Evolutionary conservation across 2,888 invertebrate genomes (phyloP).

Genomic region (Euproctis similis): DNA sequence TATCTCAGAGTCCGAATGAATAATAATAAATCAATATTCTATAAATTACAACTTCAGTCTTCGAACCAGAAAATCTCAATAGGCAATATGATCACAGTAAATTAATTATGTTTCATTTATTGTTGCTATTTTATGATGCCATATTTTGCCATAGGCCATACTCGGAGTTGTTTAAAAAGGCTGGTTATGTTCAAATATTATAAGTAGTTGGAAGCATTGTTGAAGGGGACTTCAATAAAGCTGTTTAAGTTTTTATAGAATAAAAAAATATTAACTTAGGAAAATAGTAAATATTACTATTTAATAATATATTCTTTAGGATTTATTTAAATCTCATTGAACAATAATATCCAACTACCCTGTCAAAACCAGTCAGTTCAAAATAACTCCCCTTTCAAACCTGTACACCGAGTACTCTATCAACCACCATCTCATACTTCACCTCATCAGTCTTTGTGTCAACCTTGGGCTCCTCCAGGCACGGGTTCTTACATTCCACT

Average conservation of each 20-base stretch:
- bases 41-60: constrained; percentile 61
- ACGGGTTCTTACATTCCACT: constrained; percentile 59
- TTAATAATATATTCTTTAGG: not conserved
- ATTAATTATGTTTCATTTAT: constrained; percentile 28
- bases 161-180: too few relatives aligned
- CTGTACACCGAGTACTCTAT: constrained; percentile 89
- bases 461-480: constrained; percentile 37
- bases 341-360: constrained; percentile 6
- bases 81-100: constrained; percentile 67
- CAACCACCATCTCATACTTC: constrained; percentile 88
- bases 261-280: too few relatives aligned
- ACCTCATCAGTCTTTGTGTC: constrained; percentile 70
- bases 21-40: constrained; percentile 32
- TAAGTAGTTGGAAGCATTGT: too few relatives aligned
- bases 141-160: constrained; percentile 37
- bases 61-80: constrained; percentile 70
- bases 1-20: constrained; percentile 39
- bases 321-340: too few relatives aligned
- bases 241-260: too few relatives aligned
- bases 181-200: too few relatives aligned
- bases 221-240: too few relatives aligned
- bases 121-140: constrained; percentile 51
- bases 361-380: constrained; percentile 6
- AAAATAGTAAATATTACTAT: too few relatives aligned
- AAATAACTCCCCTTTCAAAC: constrained; percentile 70